Evolutionary conservation across 1,140 invertebrate genomes (phyloP).

Genomic region (Chelonus insularis): DNA sequence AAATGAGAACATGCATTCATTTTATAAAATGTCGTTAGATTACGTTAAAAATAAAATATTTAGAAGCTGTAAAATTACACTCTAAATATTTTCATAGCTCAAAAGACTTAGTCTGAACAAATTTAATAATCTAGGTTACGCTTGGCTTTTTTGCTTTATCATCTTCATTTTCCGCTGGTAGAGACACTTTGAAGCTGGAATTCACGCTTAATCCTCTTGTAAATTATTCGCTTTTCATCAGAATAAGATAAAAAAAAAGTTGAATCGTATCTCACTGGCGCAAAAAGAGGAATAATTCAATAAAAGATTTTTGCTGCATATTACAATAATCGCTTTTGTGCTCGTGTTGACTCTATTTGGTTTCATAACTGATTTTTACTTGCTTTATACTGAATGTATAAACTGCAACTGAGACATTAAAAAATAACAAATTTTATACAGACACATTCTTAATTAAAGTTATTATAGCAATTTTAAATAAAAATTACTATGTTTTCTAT

Average conservation of each 20-base stretch:
- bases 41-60: neutral
- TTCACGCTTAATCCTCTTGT: slow-evolving; percentile 2
- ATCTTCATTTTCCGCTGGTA: neutral
- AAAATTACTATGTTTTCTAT: too few relatives aligned
- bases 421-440: too few relatives aligned
- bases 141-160: neutral
- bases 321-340: too few relatives aligned
- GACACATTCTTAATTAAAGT: too few relatives aligned
- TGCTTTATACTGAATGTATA: too few relatives aligned
- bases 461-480: too few relatives aligned
- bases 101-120: neutral
- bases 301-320: too few relatives aligned
- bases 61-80: neutral
- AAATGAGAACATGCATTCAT: slow-evolving; percentile 2
- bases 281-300: too few relatives aligned
- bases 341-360: too few relatives aligned
- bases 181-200: neutral
- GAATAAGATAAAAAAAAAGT: neutral
- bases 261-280: too few relatives aligned
- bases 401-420: too few relatives aligned
- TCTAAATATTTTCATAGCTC: slow-evolving; percentile 4
- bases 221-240: neutral
- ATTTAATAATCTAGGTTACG: slow-evolving; percentile 4
- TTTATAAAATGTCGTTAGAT: slow-evolving; percentile 6
- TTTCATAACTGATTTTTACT: too few relatives aligned